phyloP scores from a whole-genome alignment of 1,140 invertebrate species.

The Ladona fulva region DNA sequence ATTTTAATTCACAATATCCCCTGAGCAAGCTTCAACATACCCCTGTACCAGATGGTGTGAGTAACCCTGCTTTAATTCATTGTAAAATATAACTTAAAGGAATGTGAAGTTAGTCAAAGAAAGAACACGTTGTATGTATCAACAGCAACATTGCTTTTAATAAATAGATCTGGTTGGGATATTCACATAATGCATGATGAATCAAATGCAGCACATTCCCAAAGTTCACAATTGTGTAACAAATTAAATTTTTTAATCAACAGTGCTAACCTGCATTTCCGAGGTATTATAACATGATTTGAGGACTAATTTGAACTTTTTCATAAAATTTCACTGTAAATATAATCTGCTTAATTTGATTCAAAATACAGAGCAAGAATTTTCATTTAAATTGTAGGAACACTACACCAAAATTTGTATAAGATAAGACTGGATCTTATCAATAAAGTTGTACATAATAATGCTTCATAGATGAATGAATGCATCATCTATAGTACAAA shows the following conservation, averaged over 20 bases:
- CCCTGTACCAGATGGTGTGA: too few relatives aligned
- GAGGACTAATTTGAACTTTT: too few relatives aligned
- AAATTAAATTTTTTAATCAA: not conserved
- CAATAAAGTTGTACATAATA: not conserved
- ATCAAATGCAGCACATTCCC: not conserved
- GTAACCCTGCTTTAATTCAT: too few relatives aligned
- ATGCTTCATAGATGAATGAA: not conserved
- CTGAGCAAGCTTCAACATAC: too few relatives aligned
- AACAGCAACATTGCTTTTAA: conserved; percentile 3
- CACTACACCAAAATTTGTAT: not conserved
- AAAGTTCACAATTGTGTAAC: not conserved
- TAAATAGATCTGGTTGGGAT: conserved; percentile 6
- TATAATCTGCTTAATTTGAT: not conserved
- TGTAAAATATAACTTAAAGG: too few relatives aligned
- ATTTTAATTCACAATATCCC: too few relatives aligned
- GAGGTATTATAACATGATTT: not conserved
- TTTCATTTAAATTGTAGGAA: not conserved
- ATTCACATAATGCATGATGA: not conserved
- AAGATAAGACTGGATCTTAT: not conserved
- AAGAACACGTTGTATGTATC: not conserved
- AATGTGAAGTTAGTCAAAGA: too few relatives aligned
- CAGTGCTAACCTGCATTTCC: not conserved
- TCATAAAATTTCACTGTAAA: too few relatives aligned
- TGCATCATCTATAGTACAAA: not conserved
- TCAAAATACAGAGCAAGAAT: too few relatives aligned